phyloP scores from a whole-genome alignment of 1,140 invertebrate species.

The Saxidomus purpurata region DNA sequence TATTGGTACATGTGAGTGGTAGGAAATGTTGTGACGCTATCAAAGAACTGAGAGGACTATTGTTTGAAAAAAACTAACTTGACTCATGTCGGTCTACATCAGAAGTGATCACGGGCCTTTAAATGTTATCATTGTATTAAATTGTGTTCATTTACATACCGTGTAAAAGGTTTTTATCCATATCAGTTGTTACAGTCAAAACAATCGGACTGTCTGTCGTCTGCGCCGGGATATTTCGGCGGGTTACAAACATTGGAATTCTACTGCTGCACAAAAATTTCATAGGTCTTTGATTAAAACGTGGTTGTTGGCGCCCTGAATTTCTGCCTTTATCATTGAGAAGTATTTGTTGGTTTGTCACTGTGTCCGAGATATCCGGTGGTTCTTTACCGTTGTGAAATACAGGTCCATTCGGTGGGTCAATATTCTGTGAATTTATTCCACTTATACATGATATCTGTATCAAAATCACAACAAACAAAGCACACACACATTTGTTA shows the following conservation, averaged over 20 bases:
- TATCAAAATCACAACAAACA: slow-evolving; percentile 8
- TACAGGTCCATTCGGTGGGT: background rate
- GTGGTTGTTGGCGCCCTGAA: background rate
- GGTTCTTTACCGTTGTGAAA: slow-evolving; percentile 5
- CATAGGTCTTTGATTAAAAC: slow-evolving; percentile 1
- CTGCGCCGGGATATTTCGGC: slow-evolving; percentile 23
- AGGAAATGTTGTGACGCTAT: too few relatives aligned
- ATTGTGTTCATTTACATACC: background rate
- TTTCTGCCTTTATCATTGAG: background rate
- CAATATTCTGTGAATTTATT: slow-evolving; percentile 26
- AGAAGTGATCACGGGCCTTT: too few relatives aligned
- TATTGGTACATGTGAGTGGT: too few relatives aligned
- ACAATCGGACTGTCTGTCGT: slow-evolving; percentile 6
- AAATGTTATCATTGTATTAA: too few relatives aligned
- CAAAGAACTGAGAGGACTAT: too few relatives aligned
- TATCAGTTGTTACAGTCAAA: background rate
- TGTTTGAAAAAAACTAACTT: too few relatives aligned
- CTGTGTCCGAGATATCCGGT: background rate
- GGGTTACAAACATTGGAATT: background rate
- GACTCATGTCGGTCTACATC: too few relatives aligned
- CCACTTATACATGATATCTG: background rate
- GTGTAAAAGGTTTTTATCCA: background rate
- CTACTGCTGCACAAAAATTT: slow-evolving; percentile 17
- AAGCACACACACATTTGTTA: background rate
- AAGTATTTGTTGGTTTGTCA: background rate